These are phyloP conservation scores for Oscheius myriophilus DNA, from an alignment of 2,888 invertebrate species.

Conservation along the genomic window DNA sequence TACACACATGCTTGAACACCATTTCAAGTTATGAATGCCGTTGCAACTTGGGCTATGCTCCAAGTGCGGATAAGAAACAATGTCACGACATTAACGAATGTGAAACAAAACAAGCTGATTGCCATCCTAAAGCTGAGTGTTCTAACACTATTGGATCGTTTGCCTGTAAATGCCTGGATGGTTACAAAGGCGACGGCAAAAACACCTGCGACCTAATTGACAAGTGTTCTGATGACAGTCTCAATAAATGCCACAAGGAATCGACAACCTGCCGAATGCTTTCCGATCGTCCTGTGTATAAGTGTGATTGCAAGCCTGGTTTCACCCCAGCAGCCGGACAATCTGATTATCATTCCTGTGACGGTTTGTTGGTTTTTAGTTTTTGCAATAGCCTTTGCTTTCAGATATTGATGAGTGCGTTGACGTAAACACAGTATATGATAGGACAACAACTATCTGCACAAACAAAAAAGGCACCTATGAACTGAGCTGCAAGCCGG, in stretches of 20 bases:
- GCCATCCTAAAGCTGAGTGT: slow-evolving; percentile 11
- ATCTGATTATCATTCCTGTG: slow-evolving; percentile 19
- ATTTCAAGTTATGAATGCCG: slow-evolving; percentile 13
- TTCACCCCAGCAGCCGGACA: slow-evolving; percentile 24
- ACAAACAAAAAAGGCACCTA: slow-evolving; percentile 11
- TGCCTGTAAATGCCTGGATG: slow-evolving; percentile 17
- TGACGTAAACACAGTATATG: neutral
- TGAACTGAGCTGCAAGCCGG: slow-evolving; percentile 12
- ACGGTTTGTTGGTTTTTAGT: slow-evolving; percentile 3
- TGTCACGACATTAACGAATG: slow-evolving; percentile 31
- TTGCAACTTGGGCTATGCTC: slow-evolving; percentile 9
- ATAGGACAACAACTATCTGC: slow-evolving; percentile 6
- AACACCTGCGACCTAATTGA: slow-evolving; percentile 19
- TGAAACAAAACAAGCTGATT: neutral
- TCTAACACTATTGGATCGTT: slow-evolving; percentile 16
- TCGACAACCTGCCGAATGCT: slow-evolving; percentile 24
- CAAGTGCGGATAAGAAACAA: neutral
- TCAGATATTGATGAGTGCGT: slow-evolving; percentile 27
- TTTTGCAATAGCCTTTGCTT: neutral
- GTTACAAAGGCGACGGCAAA: slow-evolving; percentile 26
- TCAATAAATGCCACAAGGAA: slow-evolving; percentile 3
- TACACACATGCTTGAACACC: slow-evolving; percentile 13
- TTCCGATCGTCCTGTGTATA: neutral
- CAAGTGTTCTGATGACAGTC: slow-evolving; percentile 4
- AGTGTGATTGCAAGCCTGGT: slow-evolving; percentile 14